Conservation (phyloP, 2,888 invertebrate species). For the Pollenia griseotomentosa region DNA sequence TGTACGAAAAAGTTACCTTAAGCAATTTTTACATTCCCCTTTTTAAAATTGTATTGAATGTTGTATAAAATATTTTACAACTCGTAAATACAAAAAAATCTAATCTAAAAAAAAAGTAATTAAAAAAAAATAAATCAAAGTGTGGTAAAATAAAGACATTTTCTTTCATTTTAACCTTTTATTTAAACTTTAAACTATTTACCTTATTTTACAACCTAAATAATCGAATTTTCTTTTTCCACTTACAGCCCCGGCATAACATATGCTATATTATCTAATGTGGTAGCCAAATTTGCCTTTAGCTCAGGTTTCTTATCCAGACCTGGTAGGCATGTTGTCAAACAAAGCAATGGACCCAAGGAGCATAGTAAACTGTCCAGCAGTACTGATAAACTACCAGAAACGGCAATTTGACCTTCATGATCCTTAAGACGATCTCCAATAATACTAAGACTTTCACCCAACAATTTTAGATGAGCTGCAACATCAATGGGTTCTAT, state of each 20-base stretch:
- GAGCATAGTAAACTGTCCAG: slow-evolving; percentile 96
- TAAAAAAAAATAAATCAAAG: slow-evolving; percentile 21
- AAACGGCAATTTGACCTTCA: slow-evolving; percentile 97
- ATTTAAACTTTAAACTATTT: not conserved
- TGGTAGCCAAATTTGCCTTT: slow-evolving; percentile 86
- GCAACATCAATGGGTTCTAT: slow-evolving; percentile 95
- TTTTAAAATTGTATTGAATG: slow-evolving; percentile 39
- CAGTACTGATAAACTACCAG: slow-evolving; percentile 96
- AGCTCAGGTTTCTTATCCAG: slow-evolving; percentile 88
- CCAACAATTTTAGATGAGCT: slow-evolving; percentile 95
- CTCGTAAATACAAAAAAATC: slow-evolving; percentile 5
- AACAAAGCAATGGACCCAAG: slow-evolving; percentile 93
- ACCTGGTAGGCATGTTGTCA: slow-evolving; percentile 93
- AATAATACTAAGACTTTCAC: slow-evolving; percentile 96
- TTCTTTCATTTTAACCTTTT: not conserved
- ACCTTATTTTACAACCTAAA: slow-evolving; percentile 6
- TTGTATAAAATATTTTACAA: slow-evolving; percentile 43
- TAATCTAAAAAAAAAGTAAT: slow-evolving; percentile 32
- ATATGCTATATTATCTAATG: slow-evolving; percentile 97
- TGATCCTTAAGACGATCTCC: slow-evolving; percentile 97
- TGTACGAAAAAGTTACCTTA: slow-evolving; percentile 65
- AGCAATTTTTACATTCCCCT: slow-evolving; percentile 60
- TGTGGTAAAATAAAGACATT: slow-evolving; percentile 13
- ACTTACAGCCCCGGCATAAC: slow-evolving; percentile 92
- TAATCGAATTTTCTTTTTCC: not conserved